Evolutionary conservation across 2,797 vertebrate species (phyloP), one percentile per base, ranked within the genome.

Genomic region (Gorsachius magnificus): DNA sequence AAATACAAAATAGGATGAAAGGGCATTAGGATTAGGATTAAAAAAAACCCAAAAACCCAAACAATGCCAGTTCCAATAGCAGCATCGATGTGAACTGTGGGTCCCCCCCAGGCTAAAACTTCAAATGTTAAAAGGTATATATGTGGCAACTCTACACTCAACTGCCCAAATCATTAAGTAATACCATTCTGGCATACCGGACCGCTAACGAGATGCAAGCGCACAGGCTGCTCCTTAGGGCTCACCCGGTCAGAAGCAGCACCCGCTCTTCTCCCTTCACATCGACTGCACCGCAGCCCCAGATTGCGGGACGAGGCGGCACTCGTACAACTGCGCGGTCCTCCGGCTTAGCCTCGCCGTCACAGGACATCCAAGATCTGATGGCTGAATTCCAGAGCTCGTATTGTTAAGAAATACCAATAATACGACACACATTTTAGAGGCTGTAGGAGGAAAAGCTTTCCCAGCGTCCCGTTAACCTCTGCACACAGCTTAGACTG

Each of bases 371-470:
- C 33, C 28, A 82, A 71, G 46, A 86, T 0, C 16, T 31, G 36
- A 57, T 19, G 75, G 74, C 61, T 90, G 45, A 93, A 93, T 86
- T 63, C 87, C 96, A 92, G 87, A 63, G 20, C 35, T 87, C 0
- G 0, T 64, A 51, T 45, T 89, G 41, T 58, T 79, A 81, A 65
- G 58, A 95, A 91, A 90, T 74, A 46, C 18, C 43, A 89, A 22
- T 36, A 45, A 80, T 29, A 87, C 20, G 13, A 92, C 17, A 64
- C 16, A 79, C 14, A 12, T 51, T 90, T 90, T 83, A 85, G 36
- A 93, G 57, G 68, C 46, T 83, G 61, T 2, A 87, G 83, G 79
- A 70, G 31, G 14, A 92, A 95, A 88, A 66, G 21, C 51, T 96
- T 74, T 84, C 41, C 83, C 65, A 63, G 72, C 85, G 89, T 64